phyloP scores from a whole-genome alignment of 2,888 invertebrate genomes.

The Agrotis exclamationis region DNA sequence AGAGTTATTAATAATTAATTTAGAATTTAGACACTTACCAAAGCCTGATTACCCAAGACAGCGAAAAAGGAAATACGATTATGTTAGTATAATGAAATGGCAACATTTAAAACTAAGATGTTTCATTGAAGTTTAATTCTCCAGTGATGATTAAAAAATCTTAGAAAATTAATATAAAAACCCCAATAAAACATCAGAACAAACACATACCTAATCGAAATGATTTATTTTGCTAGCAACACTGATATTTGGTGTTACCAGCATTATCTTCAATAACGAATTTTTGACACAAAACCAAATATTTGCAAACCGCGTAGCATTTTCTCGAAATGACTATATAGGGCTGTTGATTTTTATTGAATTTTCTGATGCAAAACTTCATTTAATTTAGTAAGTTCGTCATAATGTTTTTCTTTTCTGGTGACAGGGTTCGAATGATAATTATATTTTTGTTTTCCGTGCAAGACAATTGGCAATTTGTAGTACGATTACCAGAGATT shows the following conservation, averaged over 20 bases:
- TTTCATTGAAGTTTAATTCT: slow-evolving; percentile 36
- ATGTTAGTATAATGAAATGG: slow-evolving; percentile 66
- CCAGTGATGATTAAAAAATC: neutral
- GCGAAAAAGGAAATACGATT: slow-evolving; percentile 76
- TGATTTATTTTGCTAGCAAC: slow-evolving; percentile 38
- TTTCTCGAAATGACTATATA: slow-evolving; percentile 7
- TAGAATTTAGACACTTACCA: slow-evolving; percentile 85
- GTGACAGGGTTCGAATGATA: too few relatives aligned
- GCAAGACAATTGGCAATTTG: neutral
- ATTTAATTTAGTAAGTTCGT: neutral
- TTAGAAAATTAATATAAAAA: slow-evolving; percentile 13
- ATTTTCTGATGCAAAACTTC: neutral
- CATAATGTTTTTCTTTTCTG: too few relatives aligned
- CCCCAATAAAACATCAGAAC: slow-evolving; percentile 40
- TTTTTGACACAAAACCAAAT: neutral
- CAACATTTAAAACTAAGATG: slow-evolving; percentile 36
- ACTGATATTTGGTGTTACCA: slow-evolving; percentile 35
- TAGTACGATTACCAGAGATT: neutral
- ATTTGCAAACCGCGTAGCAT: slow-evolving; percentile 7
- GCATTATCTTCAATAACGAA: slow-evolving; percentile 8
- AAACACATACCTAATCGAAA: slow-evolving; percentile 29
- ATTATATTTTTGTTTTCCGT: neutral
- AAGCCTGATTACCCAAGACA: slow-evolving; percentile 84
- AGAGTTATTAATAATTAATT: slow-evolving; percentile 59
- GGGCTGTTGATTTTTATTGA: slow-evolving; percentile 41